phyloP scores from a whole-genome alignment of 2,888 invertebrate genomes.

The Cryptus armator region DNA sequence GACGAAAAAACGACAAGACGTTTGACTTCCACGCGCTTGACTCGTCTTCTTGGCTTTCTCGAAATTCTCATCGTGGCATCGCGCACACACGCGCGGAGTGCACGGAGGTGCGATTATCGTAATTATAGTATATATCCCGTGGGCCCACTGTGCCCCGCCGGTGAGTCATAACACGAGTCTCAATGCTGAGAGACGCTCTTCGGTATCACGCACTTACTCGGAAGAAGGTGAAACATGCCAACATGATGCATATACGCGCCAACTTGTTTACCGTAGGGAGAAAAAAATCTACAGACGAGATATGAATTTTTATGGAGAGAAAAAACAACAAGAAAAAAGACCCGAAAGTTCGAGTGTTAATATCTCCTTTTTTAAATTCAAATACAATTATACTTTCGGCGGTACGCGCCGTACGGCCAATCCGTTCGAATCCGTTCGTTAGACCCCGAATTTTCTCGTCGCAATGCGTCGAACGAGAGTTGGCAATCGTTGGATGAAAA shows the following conservation, averaged over 20 bases:
- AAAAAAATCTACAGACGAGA: not conserved
- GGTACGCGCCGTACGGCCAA: too few relatives aligned
- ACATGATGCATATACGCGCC: conserved; percentile 4
- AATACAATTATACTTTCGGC: too few relatives aligned
- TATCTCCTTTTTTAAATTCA: too few relatives aligned
- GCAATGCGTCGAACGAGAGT: too few relatives aligned
- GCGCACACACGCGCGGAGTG: conserved; percentile 10
- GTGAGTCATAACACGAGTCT: conserved; percentile 44
- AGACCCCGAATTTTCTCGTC: too few relatives aligned
- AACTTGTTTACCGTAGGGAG: not conserved
- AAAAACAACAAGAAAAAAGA: too few relatives aligned
- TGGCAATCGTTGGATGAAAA: too few relatives aligned
- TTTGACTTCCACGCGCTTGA: not conserved
- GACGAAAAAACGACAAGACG: not conserved
- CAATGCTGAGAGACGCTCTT: not conserved
- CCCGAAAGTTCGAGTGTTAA: too few relatives aligned
- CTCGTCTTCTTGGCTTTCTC: conserved; percentile 23
- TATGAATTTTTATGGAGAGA: not conserved
- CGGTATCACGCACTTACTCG: not conserved
- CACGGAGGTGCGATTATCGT: conserved; percentile 51
- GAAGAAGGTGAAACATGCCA: not conserved
- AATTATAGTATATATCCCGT: conserved; percentile 48
- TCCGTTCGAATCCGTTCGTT: too few relatives aligned
- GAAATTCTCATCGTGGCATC: conserved; percentile 29
- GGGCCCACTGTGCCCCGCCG: conserved; percentile 12